phyloP scores from a whole-genome alignment of 2,888 invertebrate genomes.

The Leptinotarsa tumamoca region DNA sequence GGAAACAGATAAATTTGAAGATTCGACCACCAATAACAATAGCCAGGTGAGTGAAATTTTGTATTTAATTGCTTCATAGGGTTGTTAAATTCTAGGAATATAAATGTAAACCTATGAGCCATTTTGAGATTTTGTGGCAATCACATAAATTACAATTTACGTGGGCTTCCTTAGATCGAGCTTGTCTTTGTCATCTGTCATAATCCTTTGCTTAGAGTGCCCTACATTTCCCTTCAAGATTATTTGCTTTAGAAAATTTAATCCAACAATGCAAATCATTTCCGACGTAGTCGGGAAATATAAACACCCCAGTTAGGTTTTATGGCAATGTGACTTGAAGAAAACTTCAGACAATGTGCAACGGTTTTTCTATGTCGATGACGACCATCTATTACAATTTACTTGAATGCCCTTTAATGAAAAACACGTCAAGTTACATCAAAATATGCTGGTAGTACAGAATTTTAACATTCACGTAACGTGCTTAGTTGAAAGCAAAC shows the following conservation, averaged over 20 bases:
- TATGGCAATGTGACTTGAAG: background rate
- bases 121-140: background rate
- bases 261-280: constrained; percentile 10
- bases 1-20: constrained; percentile 93
- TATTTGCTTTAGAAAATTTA: constrained; percentile 1
- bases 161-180: constrained; percentile 35
- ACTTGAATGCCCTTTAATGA: background rate
- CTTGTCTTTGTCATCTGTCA: constrained; percentile 51
- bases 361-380: background rate
- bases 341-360: background rate
- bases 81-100: background rate
- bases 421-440: background rate
- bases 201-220: constrained; percentile 38
- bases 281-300: background rate
- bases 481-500: background rate
- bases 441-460: background rate
- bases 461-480: background rate
- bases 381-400: background rate
- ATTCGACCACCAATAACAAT: constrained; percentile 74
- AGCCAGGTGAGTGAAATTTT: constrained; percentile 68
- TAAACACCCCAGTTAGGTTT: background rate
- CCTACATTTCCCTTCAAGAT: constrained; percentile 41
- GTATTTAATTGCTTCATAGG: background rate
- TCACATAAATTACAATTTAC: constrained; percentile 33
- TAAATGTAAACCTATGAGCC: background rate